These are phyloP conservation scores for Gopherus evgoodei DNA, from an alignment of 2,113 vertebrate species.

Conservation along the genomic window DNA sequence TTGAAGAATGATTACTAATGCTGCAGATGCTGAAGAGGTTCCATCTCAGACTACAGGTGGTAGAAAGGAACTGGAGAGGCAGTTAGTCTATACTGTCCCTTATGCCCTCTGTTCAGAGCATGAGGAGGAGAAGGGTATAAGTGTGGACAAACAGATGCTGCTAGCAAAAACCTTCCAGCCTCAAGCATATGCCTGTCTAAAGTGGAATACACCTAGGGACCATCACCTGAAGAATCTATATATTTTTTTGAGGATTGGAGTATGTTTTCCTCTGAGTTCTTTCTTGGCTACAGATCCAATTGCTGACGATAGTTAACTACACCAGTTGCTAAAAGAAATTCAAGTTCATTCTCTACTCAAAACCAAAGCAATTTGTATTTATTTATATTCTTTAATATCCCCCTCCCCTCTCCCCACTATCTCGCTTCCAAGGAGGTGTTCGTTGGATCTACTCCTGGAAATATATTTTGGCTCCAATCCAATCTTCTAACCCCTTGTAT, in stretches of 20 bases:
- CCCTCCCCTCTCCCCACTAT: not conserved
- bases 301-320: slow-evolving; percentile 14
- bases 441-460: not conserved
- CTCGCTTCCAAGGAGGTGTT: not conserved
- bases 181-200: too few species aligned
- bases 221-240: not conserved
- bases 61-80: too few species aligned
- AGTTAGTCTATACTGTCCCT: too few species aligned
- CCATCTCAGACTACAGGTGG: too few species aligned
- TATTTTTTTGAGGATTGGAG: not conserved
- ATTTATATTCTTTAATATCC: slow-evolving; percentile 19
- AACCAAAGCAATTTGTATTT: slow-evolving; percentile 30
- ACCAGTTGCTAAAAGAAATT: slow-evolving; percentile 58
- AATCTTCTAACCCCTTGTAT: not conserved
- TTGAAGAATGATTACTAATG: too few species aligned
- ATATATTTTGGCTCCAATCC: not conserved
- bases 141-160: not conserved
- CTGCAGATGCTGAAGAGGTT: too few species aligned
- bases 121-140: not conserved
- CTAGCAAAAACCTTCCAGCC: too few species aligned
- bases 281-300: not conserved
- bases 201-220: too few species aligned
- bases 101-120: too few species aligned
- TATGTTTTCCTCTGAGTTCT: not conserved
- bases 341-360: not conserved